Base-by-base conservation (phyloP, 2,797 vertebrate genomes). In the Pseudochaenichthys georgianus region DNA sequence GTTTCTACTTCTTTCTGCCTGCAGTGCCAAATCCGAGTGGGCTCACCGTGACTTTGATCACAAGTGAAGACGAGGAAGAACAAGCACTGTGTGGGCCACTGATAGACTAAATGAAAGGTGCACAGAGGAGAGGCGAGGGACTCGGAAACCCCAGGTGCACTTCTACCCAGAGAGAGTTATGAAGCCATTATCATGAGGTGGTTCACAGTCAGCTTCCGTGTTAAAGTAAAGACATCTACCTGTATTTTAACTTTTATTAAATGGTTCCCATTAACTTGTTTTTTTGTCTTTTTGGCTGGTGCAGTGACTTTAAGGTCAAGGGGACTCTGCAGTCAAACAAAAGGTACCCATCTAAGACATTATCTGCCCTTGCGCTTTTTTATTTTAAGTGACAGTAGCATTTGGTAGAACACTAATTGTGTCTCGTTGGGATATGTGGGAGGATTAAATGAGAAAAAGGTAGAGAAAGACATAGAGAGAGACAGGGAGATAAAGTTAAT, bases 351-450 rank as follows among this genome's bases (percentile, higher is more conserved):
- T 65, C 43, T 79, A 70, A 75, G 52, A 68, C 42, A 6, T 19
- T 50, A n/a, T 58, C 64, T 62, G 13, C 28, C 72, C 48, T 52
- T 41, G 13, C 61, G 41, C 61, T 64, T 83, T 74, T 77, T 78
- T 71, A 62, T 77, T 70, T 58, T 50, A 17, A 54, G 60, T 53
- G 82, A 83, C 73, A 68, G 66, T 4, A 82, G 61, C 47, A 48
- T 84, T 83, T 72, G 65, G 38, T 57, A 47, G 51, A 82, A 83
- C 67, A 70, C 65, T 92, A 87, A 92, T 90, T 90, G 85, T 9
- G 34, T 87, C 88, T 88, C 85, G 0, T 82, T 63, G 87, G 90
- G 62, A 87, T 78, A 66, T 74, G 87, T 89, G 82, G 89, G 89
- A 69, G 78, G 77, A 74, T 1, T 42, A 38, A 58, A 34, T 73